phyloP scores from a whole-genome alignment of 2,113 vertebrate genomes.

The Pterophyllum scalare region DNA sequence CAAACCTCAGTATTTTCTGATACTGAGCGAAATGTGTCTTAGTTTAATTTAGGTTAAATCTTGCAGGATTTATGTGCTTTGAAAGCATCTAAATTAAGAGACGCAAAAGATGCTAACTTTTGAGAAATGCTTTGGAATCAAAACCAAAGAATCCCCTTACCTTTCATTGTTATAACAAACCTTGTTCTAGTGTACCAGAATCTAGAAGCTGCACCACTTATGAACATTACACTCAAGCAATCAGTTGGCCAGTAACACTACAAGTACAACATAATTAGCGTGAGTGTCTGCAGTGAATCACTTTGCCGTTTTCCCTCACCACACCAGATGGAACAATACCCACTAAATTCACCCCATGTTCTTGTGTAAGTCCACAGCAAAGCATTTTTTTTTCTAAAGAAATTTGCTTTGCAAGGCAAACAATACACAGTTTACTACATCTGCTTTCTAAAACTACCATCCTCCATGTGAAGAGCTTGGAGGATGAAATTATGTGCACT shows the following conservation, averaged over 20 bases:
- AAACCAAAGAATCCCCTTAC: not conserved
- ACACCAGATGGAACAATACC: slow-evolving; percentile 60
- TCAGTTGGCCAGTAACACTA: slow-evolving; percentile 58
- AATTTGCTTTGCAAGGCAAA: not conserved
- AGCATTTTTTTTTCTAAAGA: not conserved
- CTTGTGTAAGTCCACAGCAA: slow-evolving; percentile 6
- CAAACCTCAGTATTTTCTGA: too few relatives aligned
- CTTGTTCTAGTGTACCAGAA: not conserved
- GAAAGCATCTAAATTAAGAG: not conserved
- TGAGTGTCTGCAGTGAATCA: slow-evolving; percentile 53
- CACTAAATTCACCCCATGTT: slow-evolving; percentile 22
- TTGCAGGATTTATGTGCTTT: not conserved
- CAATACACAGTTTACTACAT: not conserved
- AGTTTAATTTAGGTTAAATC: not conserved
- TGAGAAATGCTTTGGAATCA: not conserved
- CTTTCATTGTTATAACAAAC: slow-evolving; percentile 3
- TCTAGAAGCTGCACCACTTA: slow-evolving; percentile 52
- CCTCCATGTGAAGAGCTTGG: not conserved
- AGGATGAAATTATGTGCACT: not conserved
- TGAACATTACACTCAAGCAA: slow-evolving; percentile 56
- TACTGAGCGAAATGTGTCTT: not conserved
- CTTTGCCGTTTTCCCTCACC: slow-evolving; percentile 33
- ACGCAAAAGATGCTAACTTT: not conserved
- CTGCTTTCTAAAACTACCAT: not conserved
- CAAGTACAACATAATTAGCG: slow-evolving; percentile 54